Evolutionary conservation across 2,797 vertebrate genomes (phyloP).

Genomic region (Phyllotis vaccarum): DNA sequence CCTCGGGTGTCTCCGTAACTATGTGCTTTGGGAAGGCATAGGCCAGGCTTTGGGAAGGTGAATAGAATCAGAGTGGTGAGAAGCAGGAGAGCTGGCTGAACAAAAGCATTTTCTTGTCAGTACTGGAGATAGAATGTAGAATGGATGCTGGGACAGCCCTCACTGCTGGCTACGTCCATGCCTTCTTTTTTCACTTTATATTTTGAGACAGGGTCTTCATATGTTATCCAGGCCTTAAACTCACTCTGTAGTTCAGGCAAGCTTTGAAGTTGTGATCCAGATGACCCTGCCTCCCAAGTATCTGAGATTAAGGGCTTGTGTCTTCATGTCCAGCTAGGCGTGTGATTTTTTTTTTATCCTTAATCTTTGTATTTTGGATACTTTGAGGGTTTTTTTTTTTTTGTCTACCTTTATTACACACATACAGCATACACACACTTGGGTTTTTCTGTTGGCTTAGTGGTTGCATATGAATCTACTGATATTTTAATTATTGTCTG

Average conservation of each 20-base stretch:
- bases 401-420: neutral
- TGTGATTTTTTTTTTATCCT: neutral
- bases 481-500: neutral
- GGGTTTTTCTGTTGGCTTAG: neutral
- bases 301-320: neutral
- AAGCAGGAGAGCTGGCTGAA: neutral
- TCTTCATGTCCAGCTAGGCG: neutral
- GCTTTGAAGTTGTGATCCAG: neutral
- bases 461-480: neutral
- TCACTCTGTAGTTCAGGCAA: neutral
- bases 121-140: neutral
- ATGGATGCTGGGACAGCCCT: neutral
- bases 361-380: neutral
- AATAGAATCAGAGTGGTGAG: neutral
- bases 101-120: neutral
- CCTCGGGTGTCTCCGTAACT: neutral
- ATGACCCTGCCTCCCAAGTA: neutral
- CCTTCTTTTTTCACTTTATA: neutral
- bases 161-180: neutral
- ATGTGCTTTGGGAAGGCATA: neutral
- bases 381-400: neutral
- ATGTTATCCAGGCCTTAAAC: neutral
- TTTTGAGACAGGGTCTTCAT: neutral
- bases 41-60: neutral
- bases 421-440: neutral